Evolutionary conservation across 2,888 invertebrate species (phyloP), one percentile per base, ranked within the genome.

Genomic region (Trileptium ribeirensis): DNA sequence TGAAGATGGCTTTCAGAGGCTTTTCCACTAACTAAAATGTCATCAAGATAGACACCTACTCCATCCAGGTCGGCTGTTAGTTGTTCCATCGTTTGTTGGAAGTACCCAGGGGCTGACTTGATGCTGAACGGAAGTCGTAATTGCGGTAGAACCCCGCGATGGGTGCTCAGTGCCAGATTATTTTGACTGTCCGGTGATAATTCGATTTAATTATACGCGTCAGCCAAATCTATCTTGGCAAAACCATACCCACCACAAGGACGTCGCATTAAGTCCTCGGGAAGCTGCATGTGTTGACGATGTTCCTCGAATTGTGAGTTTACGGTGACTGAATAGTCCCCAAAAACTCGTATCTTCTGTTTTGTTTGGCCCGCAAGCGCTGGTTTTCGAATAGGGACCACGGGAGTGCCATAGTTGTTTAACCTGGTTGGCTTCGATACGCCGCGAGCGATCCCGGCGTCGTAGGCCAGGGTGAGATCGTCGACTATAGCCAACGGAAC

Each of bases 311-410:
- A 38, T n/a, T 84, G 82, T 3, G 82, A 85, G 78, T 86, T 87
- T 15, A 86, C 82, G 1, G 86, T 85, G 34, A 80, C 75, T 74
- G 84, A 84, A 77, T 82, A 84, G 83, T 89, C 88, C 0, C 86
- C 87, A 81, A 88, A 88, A n/a, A 88, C 83, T 87, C 87, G 81
- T 88, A 85, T n/a, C n/a, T n/a, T n/a, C n/a, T n/a, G n/a, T n/a
- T n/a, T n/a, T n/a, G n/a, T n/a, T n/a, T n/a, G n/a, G n/a, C n/a
- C 15, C 15, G 70, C 8, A 15, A 8, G 33, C 29, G 29, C 36
- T 70, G 70, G 8, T 29, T 70, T 70, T 8, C 33, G 70, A 8
- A 70, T 36, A 8, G 8, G 70, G 8, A 70, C 70, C 36, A 70
- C 36, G 29, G 70, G 70, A n/a, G 70, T 36, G 36, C 33, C 70